These are phyloP conservation scores for Dryocosmus kuriphilus DNA, from an alignment of 2,888 invertebrate genomes.

Conservation along the genomic window DNA sequence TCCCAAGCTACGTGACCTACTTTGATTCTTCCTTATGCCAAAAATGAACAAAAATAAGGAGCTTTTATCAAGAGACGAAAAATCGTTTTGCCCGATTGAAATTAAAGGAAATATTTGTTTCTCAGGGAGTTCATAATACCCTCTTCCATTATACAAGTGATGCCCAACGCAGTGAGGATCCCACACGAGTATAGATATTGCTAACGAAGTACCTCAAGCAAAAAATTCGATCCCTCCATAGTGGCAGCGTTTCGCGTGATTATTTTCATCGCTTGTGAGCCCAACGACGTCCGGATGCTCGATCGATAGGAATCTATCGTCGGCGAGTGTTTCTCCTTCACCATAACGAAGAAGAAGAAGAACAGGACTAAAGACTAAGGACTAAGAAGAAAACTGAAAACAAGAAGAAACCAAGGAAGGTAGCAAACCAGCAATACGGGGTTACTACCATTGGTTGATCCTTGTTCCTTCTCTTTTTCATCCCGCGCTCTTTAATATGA, in stretches of 20 bases:
- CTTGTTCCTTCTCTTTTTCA: slow-evolving; percentile 32
- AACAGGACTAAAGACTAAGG: neutral
- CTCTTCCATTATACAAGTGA: neutral
- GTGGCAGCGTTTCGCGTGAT: slow-evolving; percentile 21
- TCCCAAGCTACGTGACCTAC: no score
- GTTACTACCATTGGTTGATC: slow-evolving; percentile 29
- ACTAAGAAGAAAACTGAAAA: neutral
- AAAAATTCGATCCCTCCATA: slow-evolving; percentile 14
- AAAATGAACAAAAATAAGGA: neutral
- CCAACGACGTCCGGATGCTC: slow-evolving; percentile 25
- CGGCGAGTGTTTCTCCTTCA: slow-evolving; percentile 9
- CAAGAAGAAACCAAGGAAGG: neutral
- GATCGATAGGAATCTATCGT: slow-evolving; percentile 30
- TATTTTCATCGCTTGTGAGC: slow-evolving; percentile 31
- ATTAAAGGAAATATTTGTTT: neutral
- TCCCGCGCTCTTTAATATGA: neutral
- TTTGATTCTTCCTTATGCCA: no score
- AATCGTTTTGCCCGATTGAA: neutral
- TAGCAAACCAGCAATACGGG: neutral
- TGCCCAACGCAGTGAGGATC: neutral
- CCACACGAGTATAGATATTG: slow-evolving; percentile 30
- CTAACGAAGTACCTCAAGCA: neutral
- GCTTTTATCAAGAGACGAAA: neutral
- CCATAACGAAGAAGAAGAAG: slow-evolving; percentile 6
- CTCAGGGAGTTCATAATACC: neutral